Evolutionary conservation across 2,888 invertebrate species (phyloP).

Genomic region (Thereva unica): DNA sequence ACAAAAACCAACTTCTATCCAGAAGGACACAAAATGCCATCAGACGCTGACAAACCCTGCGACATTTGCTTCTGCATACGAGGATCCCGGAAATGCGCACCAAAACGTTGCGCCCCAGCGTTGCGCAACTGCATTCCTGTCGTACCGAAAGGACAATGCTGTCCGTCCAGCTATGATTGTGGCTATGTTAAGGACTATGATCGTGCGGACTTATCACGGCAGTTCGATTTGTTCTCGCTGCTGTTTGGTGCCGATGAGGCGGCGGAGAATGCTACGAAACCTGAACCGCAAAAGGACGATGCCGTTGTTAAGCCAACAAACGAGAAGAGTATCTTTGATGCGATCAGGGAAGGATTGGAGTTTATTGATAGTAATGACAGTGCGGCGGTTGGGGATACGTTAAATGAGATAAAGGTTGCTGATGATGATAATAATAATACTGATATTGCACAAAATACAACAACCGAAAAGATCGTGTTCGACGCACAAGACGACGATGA

Average conservation of each 20-base stretch:
- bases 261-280: conserved; percentile 19
- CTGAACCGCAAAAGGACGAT: not conserved
- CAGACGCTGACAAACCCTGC: conserved; percentile 61
- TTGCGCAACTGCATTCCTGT: conserved; percentile 77
- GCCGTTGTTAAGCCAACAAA: conserved; percentile 41
- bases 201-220: conserved; percentile 51
- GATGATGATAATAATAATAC: conserved; percentile 16
- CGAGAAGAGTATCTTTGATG: conserved; percentile 54
- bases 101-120: conserved; percentile 74
- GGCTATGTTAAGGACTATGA: conserved; percentile 61
- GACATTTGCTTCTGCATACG: conserved; percentile 81
- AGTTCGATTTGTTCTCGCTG: conserved; percentile 54
- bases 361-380: conserved; percentile 52
- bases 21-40: conserved; percentile 72
- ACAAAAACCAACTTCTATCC: conserved; percentile 65
- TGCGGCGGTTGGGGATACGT: conserved; percentile 41
- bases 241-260: conserved; percentile 53
- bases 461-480: not conserved
- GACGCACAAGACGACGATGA: conserved; percentile 2
- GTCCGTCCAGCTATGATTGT: conserved; percentile 82
- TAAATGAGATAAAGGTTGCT: conserved; percentile 46
- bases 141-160: conserved; percentile 77
- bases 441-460: not conserved
- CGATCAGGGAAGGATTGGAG: conserved; percentile 53
- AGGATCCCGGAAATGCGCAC: conserved; percentile 73